Percentiles rank a stretch among this genome's conserved stretches.
Evolutionary conservation across 2,888 invertebrate species (phyloP).

Genomic region (Norana najaformis): DNA sequence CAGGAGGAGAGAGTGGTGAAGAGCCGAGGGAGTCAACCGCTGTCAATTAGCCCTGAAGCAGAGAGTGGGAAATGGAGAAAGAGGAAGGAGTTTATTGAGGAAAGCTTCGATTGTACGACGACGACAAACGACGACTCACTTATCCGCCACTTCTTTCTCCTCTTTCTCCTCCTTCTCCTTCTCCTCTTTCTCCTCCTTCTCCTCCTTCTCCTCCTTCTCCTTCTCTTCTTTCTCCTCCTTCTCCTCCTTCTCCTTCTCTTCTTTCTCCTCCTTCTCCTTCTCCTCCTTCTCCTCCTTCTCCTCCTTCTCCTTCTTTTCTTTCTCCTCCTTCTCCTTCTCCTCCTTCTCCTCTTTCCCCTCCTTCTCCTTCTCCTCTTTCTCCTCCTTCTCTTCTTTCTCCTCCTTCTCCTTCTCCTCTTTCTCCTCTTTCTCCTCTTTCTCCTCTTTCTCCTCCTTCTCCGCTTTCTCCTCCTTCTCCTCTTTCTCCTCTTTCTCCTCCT

Average conservation of each 20-base stretch:
- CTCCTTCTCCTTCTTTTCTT: no score
- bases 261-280: not conserved
- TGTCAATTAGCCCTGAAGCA: not conserved
- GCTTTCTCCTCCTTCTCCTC: no score
- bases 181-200: not conserved
- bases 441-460: not conserved
- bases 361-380: not conserved
- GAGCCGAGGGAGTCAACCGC: not conserved
- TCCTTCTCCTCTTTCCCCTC: conserved; percentile 28
- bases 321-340: not conserved
- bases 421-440: not conserved
- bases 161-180: not conserved
- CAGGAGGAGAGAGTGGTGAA: no score
- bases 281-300: not conserved
- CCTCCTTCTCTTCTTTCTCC: not conserved
- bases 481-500: conserved; percentile 18
- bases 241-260: not conserved
- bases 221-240: not conserved
- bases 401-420: no score
- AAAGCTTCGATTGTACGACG: no score
- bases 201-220: not conserved
- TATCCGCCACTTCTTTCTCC: not conserved
- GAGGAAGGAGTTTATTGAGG: no score
- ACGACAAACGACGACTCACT: not conserved
- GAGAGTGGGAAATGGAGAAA: no score